A percentile compares a stretch with the other conserved stretches of the same genome.
Conservation (phyloP, 2,797 vertebrate species). For the Okamejei kenojei region DNA sequence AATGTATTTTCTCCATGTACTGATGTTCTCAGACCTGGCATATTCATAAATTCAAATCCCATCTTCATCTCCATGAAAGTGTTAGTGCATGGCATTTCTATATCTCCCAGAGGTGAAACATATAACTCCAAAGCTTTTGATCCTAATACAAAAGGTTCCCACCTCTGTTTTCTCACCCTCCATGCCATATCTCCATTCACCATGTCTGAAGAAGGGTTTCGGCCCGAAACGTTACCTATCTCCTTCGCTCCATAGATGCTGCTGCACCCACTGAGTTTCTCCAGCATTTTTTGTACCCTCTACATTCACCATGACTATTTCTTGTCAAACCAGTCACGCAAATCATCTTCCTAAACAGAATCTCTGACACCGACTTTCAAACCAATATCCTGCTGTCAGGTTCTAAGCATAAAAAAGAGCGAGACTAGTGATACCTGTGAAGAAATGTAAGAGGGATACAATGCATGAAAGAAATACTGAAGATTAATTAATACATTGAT, state of each 20-base stretch:
- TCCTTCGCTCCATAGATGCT: too few relatives aligned
- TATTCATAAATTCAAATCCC: not conserved
- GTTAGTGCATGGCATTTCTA: not conserved
- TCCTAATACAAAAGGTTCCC: not conserved
- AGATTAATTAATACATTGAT: not conserved
- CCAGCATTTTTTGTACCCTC: too few relatives aligned
- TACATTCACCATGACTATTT: not conserved
- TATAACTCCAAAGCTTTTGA: not conserved
- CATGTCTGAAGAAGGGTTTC: too few relatives aligned
- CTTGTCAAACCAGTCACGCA: not conserved
- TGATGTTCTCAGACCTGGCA: not conserved
- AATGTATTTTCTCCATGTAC: too few relatives aligned
- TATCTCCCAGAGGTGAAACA: not conserved
- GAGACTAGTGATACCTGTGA: not conserved
- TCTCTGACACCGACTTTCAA: not conserved
- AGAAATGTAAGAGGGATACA: not conserved
- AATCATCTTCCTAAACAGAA: not conserved
- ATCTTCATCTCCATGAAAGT: not conserved
- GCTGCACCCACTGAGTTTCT: too few relatives aligned
- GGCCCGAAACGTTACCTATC: too few relatives aligned
- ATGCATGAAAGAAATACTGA: not conserved
- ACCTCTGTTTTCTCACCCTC: not conserved
- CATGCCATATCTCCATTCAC: not conserved
- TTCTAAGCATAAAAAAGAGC: not conserved
- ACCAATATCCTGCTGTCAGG: not conserved